Evolutionary conservation across 2,888 invertebrate species (phyloP).

Genomic region (Myopa testacea): DNA sequence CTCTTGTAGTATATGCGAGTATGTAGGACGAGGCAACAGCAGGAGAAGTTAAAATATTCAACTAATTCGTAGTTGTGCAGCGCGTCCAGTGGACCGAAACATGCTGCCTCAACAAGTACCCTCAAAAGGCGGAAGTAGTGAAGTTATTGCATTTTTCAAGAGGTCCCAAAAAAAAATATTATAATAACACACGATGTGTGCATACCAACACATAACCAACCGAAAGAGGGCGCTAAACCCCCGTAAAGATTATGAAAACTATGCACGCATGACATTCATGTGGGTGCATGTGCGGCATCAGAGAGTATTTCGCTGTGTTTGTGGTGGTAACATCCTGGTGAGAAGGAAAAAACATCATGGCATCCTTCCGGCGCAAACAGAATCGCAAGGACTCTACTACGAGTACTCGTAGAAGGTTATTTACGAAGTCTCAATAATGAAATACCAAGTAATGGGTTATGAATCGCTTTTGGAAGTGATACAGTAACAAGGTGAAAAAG

Average conservation of each 20-base stretch:
- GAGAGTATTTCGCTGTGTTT: neutral
- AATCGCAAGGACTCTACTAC: too few species aligned
- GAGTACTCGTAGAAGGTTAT: too few species aligned
- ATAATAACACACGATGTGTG: constrained; percentile 1
- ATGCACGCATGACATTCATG: constrained; percentile 10
- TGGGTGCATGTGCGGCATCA: neutral
- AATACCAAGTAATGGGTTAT: too few species aligned
- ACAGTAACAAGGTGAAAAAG: too few species aligned
- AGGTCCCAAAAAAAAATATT: neutral
- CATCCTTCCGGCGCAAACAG: too few species aligned
- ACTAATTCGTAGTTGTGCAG: neutral
- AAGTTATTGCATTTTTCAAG: constrained; percentile 32
- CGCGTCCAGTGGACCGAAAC: constrained; percentile 23
- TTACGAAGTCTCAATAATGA: too few species aligned
- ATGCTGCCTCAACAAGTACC: neutral
- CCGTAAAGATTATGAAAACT: neutral
- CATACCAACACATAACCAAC: neutral
- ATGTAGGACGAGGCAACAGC: too few species aligned
- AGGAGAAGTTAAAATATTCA: neutral
- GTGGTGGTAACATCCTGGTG: neutral
- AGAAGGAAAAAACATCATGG: neutral
- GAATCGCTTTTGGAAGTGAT: too few species aligned
- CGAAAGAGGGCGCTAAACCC: neutral
- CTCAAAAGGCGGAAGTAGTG: constrained; percentile 26
- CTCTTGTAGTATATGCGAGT: too few species aligned